Conservation (phyloP, 2,888 invertebrate genomes). For the Drosophila peninsularis region DNA sequence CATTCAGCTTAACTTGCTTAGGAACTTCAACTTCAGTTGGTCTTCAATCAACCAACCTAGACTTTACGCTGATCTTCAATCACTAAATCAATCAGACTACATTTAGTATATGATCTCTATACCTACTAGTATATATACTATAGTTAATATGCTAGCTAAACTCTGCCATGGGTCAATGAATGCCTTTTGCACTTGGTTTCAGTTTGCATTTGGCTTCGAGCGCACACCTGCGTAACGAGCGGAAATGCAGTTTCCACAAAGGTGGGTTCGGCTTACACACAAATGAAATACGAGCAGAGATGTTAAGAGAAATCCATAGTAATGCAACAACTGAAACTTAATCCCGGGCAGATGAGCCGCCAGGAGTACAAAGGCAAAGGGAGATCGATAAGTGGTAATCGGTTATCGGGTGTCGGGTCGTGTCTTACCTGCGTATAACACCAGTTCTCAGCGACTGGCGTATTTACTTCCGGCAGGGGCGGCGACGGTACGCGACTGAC, state of each 20-base stretch:
- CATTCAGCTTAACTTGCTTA: too few relatives aligned
- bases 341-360: conserved; percentile 39
- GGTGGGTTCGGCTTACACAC: conserved; percentile 58
- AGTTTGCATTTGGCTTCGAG: conserved; percentile 2
- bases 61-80: neutral
- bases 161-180: neutral
- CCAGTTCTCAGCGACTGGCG: conserved; percentile 99
- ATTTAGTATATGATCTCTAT: too few relatives aligned
- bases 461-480: conserved; percentile 96
- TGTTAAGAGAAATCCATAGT: conserved; percentile 61
- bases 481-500: conserved; percentile 98
- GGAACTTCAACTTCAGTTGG: too few relatives aligned
- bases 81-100: neutral
- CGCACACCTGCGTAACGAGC: conserved; percentile 53
- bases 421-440: conserved; percentile 98
- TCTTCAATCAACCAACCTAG: neutral
- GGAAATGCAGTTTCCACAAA: conserved; percentile 66
- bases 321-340: conserved; percentile 65
- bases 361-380: neutral
- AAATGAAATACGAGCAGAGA: conserved; percentile 55
- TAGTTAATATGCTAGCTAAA: neutral
- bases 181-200: neutral
- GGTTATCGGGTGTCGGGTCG: conserved; percentile 1
- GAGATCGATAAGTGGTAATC: neutral
- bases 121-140: too few relatives aligned